phyloP scores from a whole-genome alignment of 2,113 vertebrate species.

The Dipodomys spectabilis region DNA sequence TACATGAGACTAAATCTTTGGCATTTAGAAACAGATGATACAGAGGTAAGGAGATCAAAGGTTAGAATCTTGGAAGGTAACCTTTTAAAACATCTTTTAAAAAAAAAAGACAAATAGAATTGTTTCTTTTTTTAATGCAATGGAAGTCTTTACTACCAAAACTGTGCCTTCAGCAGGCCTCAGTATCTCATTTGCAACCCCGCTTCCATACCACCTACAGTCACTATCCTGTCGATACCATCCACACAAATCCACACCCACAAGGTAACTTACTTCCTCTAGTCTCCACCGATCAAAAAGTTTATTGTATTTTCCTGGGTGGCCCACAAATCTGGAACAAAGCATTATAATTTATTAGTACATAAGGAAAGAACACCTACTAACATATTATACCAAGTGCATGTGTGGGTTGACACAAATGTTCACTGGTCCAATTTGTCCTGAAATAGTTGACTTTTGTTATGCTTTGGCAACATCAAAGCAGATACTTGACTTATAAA shows the following conservation, averaged over 20 bases:
- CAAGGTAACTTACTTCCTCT: conserved; percentile 93
- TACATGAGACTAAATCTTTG: background rate
- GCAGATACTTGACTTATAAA: background rate
- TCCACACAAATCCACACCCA: background rate
- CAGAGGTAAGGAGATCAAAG: background rate
- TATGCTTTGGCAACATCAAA: conserved; percentile 58
- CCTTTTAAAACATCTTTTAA: background rate
- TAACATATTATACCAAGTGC: background rate
- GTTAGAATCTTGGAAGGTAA: background rate
- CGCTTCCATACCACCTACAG: background rate
- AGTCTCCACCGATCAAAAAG: conserved; percentile 98
- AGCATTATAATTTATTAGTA: conserved; percentile 75
- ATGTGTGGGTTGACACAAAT: conserved; percentile 36
- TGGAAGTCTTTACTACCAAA: background rate
- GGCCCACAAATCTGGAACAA: conserved; percentile 95
- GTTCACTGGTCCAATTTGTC: conserved; percentile 42
- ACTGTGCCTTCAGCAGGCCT: background rate
- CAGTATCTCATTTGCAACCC: background rate
- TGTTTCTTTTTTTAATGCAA: background rate
- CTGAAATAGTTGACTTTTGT: background rate
- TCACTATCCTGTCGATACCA: background rate
- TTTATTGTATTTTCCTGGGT: conserved; percentile 98
- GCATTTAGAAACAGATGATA: background rate
- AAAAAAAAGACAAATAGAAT: background rate
- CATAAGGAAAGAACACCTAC: conserved; percentile 43